phyloP scores from a whole-genome alignment of 2,113 vertebrate genomes.

The Gavia stellata region DNA sequence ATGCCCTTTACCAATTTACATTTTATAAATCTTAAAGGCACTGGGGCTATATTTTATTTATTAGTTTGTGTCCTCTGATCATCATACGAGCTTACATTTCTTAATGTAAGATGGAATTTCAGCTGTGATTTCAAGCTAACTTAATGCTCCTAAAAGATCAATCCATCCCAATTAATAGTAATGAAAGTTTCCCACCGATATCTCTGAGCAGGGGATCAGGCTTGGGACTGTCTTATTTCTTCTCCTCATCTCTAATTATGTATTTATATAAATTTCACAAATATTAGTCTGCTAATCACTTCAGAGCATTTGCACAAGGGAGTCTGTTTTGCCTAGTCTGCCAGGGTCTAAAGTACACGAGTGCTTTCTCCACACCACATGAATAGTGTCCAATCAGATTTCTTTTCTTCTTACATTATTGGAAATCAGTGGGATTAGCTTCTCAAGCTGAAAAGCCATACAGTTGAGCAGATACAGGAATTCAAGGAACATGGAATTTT shows the following conservation, averaged over 20 bases:
- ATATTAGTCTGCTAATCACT: neutral
- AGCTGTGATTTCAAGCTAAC: neutral
- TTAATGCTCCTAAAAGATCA: neutral
- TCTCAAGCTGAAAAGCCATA: neutral
- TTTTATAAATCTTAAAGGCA: neutral
- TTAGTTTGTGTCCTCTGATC: neutral
- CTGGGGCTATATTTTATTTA: neutral
- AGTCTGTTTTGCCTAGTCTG: neutral
- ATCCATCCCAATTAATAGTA: neutral
- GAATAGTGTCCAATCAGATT: neutral
- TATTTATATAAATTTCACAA: neutral
- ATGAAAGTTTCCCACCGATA: neutral
- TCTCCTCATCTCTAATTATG: neutral
- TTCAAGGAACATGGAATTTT: neutral
- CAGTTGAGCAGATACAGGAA: neutral
- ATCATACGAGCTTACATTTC: neutral
- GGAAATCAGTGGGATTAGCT: neutral
- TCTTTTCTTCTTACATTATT: neutral
- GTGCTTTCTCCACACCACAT: neutral
- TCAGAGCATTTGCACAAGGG: neutral
- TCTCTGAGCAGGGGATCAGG: neutral
- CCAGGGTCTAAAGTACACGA: neutral
- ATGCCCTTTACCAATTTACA: neutral
- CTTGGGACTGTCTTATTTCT: neutral
- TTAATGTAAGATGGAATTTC: neutral